Evolutionary conservation across 2,888 invertebrate species (phyloP), one percentile per base, ranked within the genome.

Genomic region (Tipula unca): DNA sequence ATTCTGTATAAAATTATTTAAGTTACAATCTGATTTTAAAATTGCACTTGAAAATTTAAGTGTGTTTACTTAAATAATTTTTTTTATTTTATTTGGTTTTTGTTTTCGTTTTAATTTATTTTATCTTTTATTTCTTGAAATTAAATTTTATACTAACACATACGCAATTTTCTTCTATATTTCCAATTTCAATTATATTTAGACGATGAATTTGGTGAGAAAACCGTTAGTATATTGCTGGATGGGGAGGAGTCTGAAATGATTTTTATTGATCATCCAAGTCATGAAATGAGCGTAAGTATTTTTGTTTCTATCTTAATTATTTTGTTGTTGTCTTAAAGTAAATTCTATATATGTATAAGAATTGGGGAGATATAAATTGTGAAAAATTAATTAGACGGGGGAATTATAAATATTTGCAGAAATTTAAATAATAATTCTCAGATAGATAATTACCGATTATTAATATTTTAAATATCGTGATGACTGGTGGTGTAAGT

Each of bases 171-270:
- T 54, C 8, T 69, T 69, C 3, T 69, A 25, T 69, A 69, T 69
- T 69, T 69, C 25, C 10, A 69, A 10, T 69, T 69, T 69, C 25
- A 69, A 69, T 69, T 69, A 69, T 69, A 95, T 95, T 87, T 94
- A 96, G 97, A 97, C 92, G 97, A 97, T 89, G 97, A 97, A 90
- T 97, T 96, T 88, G 97, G 97, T 0, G 97, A 97, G 91, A 95
- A 96, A 90, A 95, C 96, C 0, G 97, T 97, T 32, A 96, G 96
- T n/a, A 94, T 97, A n/a, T 91, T 97, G 82, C 91, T 97, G 87
- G 96, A 96, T 87, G 96, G 96, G 0, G 96, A 97, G 89, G 97
- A 97, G 90, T 96, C 97, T 0, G 97, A 97, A 90, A 93, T 97
- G 91, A 95, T 96, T 86, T 97, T 97, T 89, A 96, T 97, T 88